Base-by-base conservation (phyloP, 2,113 vertebrate species). In the Pterocles orientalis region DNA sequence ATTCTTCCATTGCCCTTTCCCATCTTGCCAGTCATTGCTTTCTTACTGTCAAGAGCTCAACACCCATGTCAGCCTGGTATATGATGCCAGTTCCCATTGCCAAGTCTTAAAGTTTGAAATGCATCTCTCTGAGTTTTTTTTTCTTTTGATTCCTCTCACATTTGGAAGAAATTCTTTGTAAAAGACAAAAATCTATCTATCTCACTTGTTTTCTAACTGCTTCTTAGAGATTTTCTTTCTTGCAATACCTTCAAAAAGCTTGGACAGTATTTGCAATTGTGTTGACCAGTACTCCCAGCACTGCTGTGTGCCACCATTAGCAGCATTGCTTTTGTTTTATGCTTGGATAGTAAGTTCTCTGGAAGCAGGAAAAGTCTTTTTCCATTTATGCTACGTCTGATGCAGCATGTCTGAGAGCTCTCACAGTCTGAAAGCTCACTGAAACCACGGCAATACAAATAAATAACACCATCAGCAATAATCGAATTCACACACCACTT, bases 21-120 rank as follows among this genome's bases (percentile, higher is more conserved):
- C 61, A 85, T 89, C 17, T 82, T 96, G 91, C 70, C 96, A 94
- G 73, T 76, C 78, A 82, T 90, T 0, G 1, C 87, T 87, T 79
- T 68, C 82, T 82, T 91, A 69, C 91, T 94, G 93, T 92, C 94
- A 92, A 85, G 93, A 95, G 45, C 91, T 96, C 94, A 92, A 91
- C 96, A 95, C 91, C 82, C 95, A 76, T 92, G 62, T 91, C 94
- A 91, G 45, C 58, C 84, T 80, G 82, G 82, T 87, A 89, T 94
- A 87, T 54, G 87, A 96, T 72, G 69, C 70, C 77, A 90, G 87
- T 48, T 8, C 2, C 78, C 77, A 57, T 26, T 96, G 94, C 95
- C 96, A 96, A 15, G 45, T 90, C 53, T 72, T 69, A 61, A 91
- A 89, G 39, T 91, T 76, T 88, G 54, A 97, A 94, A 79, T 61